These are phyloP conservation scores for Ursus arctos DNA, from an alignment of 2,113 vertebrate species.

Conservation along the genomic window DNA sequence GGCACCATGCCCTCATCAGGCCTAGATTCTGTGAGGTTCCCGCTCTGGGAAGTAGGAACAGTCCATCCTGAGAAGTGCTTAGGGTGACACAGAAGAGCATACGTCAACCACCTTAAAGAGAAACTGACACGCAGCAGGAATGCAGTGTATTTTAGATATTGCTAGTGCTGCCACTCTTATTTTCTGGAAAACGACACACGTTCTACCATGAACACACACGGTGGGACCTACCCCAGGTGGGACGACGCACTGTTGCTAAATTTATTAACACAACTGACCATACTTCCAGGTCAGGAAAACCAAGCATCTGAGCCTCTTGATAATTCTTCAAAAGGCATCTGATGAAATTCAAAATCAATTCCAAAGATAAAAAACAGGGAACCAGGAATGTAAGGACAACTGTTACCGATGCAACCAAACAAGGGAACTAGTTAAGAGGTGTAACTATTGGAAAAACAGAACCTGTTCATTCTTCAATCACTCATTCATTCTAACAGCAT, in stretches of 20 bases:
- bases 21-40: fast-evolving
- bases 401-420: neutral
- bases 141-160: neutral
- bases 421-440: neutral
- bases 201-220: neutral
- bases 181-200: neutral
- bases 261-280: neutral
- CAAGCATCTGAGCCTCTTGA: neutral
- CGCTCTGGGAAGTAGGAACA: neutral
- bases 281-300: neutral
- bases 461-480: too few relatives aligned
- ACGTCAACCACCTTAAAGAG: neutral
- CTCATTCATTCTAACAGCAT: fast-evolving
- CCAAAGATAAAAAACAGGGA: neutral
- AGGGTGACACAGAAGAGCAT: fast-evolving
- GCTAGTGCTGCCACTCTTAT: neutral
- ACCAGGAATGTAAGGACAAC: neutral
- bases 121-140: neutral
- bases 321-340: neutral
- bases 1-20: neutral
- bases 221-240: neutral
- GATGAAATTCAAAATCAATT: neutral
- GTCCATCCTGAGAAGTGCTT: fast-evolving
- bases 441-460: neutral
- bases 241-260: neutral